phyloP scores from a whole-genome alignment of 2,113 vertebrate genomes.

The Monarcha castaneiventris region DNA sequence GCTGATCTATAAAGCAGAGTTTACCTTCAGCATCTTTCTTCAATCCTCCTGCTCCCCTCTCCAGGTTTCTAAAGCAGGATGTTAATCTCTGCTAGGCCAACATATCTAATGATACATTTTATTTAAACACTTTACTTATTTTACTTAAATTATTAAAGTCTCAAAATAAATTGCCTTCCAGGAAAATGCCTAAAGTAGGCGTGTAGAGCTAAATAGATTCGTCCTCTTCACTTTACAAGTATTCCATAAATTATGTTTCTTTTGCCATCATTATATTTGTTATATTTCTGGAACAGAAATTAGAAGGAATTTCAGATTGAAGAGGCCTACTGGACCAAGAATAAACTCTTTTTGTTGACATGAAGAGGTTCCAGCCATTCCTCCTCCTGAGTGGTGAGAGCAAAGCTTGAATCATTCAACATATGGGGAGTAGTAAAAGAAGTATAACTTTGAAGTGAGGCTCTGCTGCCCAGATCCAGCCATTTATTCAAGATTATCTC shows the following conservation, averaged over 20 bases:
- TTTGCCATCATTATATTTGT: not conserved
- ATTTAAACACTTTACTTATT: not conserved
- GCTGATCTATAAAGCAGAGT: not conserved
- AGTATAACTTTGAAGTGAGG: not conserved
- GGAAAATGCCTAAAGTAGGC: not conserved
- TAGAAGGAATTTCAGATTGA: not conserved
- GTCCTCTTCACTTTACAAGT: not conserved
- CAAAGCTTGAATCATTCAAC: not conserved
- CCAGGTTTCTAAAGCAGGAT: not conserved
- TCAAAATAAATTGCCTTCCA: not conserved
- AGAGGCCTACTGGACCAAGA: not conserved
- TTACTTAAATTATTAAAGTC: not conserved
- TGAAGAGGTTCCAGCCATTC: not conserved
- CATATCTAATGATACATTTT: not conserved
- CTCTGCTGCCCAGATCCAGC: not conserved
- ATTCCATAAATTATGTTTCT: not conserved
- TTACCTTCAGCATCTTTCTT: not conserved
- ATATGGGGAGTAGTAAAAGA: accelerated
- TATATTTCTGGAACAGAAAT: not conserved
- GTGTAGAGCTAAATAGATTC: not conserved
- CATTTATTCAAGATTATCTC: not conserved
- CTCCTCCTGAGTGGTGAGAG: not conserved
- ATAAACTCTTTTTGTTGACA: not conserved
- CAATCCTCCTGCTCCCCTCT: not conserved
- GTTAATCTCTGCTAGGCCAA: not conserved